Evolutionary conservation across 2,797 vertebrate species (phyloP).

Genomic region (Pangasius macronema): DNA sequence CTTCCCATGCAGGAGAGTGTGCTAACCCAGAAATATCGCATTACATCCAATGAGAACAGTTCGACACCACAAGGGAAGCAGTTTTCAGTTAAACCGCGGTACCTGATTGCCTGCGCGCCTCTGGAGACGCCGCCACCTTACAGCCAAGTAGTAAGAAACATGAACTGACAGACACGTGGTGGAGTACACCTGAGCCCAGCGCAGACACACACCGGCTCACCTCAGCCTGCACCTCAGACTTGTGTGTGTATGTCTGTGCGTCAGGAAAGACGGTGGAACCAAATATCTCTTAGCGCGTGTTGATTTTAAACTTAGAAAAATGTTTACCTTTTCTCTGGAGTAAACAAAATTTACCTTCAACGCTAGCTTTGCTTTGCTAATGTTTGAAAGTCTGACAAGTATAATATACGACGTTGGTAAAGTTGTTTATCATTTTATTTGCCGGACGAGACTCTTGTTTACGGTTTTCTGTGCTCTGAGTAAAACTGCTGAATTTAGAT

Average conservation of each 20-base stretch:
- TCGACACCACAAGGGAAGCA: conserved; percentile 66
- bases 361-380: conserved; percentile 71
- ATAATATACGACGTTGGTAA: conserved; percentile 75
- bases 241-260: conserved; percentile 56
- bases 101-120: conserved; percentile 59
- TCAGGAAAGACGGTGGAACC: not conserved
- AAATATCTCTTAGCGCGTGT: conserved; percentile 51
- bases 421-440: conserved; percentile 86
- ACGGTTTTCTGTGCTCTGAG: conserved; percentile 66
- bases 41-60: conserved; percentile 58
- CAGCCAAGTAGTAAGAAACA: conserved; percentile 20
- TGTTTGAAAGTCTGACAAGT: conserved; percentile 81
- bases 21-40: conserved; percentile 65
- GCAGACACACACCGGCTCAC: conserved; percentile 63
- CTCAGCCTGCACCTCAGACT: conserved; percentile 47
- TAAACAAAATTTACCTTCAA: conserved; percentile 74
- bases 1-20: conserved; percentile 64
- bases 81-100: conserved; percentile 71
- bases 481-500: conserved; percentile 83
- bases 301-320: conserved; percentile 63
- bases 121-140: conserved; percentile 22
- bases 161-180: conserved; percentile 31
- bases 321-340: conserved; percentile 70
- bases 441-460: conserved; percentile 71
- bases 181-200: conserved; percentile 66